phyloP scores from a whole-genome alignment of 2,113 vertebrate genomes.

The Gopherus flavomarginatus region DNA sequence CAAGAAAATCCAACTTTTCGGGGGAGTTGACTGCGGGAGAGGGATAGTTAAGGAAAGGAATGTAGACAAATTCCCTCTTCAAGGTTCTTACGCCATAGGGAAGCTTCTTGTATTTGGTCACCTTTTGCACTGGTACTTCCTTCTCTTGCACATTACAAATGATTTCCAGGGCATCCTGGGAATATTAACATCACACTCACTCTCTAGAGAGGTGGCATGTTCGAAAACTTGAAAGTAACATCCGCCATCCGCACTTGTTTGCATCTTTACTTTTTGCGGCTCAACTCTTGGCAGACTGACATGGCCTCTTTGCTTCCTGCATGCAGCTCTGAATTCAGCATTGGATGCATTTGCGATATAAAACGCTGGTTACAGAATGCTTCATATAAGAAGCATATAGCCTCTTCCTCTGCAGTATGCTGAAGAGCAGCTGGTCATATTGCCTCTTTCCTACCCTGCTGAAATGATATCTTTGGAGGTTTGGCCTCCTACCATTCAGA shows the following conservation, averaged over 20 bases:
- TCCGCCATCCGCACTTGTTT: not conserved
- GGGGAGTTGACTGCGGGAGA: too few species aligned
- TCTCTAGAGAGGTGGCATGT: not conserved
- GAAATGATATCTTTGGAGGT: not conserved
- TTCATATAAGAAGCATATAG: not conserved
- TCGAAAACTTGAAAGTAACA: not conserved
- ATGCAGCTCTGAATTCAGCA: constrained; percentile 17
- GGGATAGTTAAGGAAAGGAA: not conserved
- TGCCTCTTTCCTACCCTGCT: not conserved
- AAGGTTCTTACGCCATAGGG: not conserved
- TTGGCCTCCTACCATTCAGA: not conserved
- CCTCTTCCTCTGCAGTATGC: not conserved
- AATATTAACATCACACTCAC: not conserved
- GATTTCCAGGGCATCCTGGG: not conserved
- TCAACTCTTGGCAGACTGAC: not conserved
- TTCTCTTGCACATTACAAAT: not conserved
- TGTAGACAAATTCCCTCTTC: not conserved
- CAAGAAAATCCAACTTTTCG: not conserved
- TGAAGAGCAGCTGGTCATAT: not conserved
- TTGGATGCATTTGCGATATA: not conserved
- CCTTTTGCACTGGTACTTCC: not conserved
- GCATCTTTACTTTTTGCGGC: not conserved
- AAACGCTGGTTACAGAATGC: constrained; percentile 1
- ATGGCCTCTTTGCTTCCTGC: constrained; percentile 10
- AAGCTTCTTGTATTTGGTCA: not conserved